Base-by-base conservation (phyloP, 2,888 invertebrate genomes). In the Ormia ochracea region DNA sequence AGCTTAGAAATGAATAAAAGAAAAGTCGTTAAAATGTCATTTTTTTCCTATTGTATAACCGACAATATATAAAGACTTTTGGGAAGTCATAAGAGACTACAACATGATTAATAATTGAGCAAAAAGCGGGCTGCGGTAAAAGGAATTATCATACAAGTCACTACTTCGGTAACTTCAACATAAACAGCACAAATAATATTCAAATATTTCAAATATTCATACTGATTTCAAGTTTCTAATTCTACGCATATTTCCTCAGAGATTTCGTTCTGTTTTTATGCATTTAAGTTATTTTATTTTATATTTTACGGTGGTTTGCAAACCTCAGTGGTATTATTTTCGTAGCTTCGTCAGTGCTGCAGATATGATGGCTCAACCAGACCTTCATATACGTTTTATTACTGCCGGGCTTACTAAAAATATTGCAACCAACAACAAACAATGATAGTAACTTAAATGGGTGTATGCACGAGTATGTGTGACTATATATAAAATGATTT, bases 291-390 rank as follows among this genome's bases (percentile, higher is more conserved):
- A 41, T 59, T 36, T 43, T 52, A 52, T 23, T 61, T 68, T 33
- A 23, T 41, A 33, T 26, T 54, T 12, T 45, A 38, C 6, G 31
- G 23, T 33, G 52, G 7, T 19, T 23, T 33, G 12, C 33, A 66
- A 68, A 33, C 59, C 66, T 43, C 74, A n/a, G 17, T 31, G 58
- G 74, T 33, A 59, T 59, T 74, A 50, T 74, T 74, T 36, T 31
- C 50, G 31, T n/a, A 36, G 50, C 31, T 66, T 23, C 28, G 52
- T 41, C 5, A 41, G 41, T 63, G 54, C 19, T 54, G 41, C 4
- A 45, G 23, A 23, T n/a, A 56, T 26, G 14, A 31, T 45, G 56
- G n/a, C 33, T 68, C 6, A 43, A 23, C 23, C 50, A 23, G 38
- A 28, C 28, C 26, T 26, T 43, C 17, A 56, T 38, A 31, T 21